These are phyloP conservation scores for Cephalopholis sonnerati DNA, from an alignment of 2,113 vertebrate genomes.

Conservation along the genomic window DNA sequence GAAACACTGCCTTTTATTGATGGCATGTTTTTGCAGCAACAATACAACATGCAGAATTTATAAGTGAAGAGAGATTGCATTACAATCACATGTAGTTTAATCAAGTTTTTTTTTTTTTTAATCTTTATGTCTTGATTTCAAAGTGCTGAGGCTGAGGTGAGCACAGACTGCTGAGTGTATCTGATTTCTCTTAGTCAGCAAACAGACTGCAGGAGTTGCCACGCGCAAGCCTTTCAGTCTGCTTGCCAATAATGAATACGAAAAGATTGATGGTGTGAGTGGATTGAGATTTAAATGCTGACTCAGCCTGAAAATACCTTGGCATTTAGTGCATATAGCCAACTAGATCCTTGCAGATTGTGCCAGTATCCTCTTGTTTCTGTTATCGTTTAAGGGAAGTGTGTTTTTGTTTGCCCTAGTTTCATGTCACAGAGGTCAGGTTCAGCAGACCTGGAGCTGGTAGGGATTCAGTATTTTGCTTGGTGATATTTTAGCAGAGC, in stretches of 20 bases:
- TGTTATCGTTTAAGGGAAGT: not conserved
- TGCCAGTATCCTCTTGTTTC: not conserved
- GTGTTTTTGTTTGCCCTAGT: not conserved
- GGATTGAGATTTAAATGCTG: not conserved
- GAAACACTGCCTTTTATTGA: not conserved
- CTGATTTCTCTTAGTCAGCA: slow-evolving; percentile 15
- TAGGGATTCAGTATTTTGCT: not conserved
- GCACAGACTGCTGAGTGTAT: slow-evolving; percentile 24
- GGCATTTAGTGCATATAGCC: not conserved
- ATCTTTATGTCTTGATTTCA: not conserved
- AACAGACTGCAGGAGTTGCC: not conserved
- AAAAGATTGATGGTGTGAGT: not conserved
- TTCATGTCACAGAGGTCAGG: not conserved
- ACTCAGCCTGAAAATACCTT: not conserved
- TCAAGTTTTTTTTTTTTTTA: not conserved
- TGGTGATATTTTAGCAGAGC: not conserved
- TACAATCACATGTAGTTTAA: not conserved
- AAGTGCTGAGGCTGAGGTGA: not conserved
- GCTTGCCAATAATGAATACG: slow-evolving; percentile 9
- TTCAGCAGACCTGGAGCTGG: not conserved
- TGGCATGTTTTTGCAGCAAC: too few relatives aligned
- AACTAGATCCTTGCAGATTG: not conserved
- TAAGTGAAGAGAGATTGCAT: not conserved
- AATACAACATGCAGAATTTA: not conserved
- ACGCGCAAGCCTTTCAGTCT: not conserved